phyloP scores from a whole-genome alignment of 2,888 invertebrate species.

The Luffia ferchaultella region DNA sequence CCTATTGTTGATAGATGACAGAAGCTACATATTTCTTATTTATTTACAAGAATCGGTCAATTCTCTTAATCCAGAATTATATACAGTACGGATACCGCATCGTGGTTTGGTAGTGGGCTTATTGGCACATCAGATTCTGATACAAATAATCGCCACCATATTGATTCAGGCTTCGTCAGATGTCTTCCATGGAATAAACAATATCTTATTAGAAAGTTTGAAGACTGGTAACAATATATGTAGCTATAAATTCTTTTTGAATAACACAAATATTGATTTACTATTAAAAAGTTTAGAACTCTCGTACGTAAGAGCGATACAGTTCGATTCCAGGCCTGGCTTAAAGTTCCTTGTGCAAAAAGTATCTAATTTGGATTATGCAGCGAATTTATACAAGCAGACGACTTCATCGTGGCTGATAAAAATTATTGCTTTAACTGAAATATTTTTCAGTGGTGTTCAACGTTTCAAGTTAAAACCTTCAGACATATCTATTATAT shows the following conservation, averaged over 20 bases:
- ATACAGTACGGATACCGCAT: conserved; percentile 86
- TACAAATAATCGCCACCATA: conserved; percentile 89
- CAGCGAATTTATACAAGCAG: conserved; percentile 91
- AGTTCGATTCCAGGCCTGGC: conserved; percentile 91
- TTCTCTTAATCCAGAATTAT: conserved; percentile 77
- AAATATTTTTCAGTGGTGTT: conserved; percentile 80
- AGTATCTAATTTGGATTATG: conserved; percentile 84
- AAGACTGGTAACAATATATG: conserved; percentile 50
- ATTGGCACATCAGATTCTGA: conserved; percentile 89
- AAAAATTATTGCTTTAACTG: conserved; percentile 85
- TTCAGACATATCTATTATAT: conserved; percentile 68
- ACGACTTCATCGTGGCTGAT: conserved; percentile 93
- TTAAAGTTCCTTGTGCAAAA: conserved; percentile 94
- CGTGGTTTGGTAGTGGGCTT: conserved; percentile 88
- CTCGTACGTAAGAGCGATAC: conserved; percentile 82
- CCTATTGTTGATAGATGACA: conserved; percentile 74
- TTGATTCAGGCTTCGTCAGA: conserved; percentile 78
- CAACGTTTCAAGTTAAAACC: conserved; percentile 69
- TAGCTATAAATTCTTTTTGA: conserved; percentile 57
- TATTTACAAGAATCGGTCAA: conserved; percentile 79
- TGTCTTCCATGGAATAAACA: conserved; percentile 69
- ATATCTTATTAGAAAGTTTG: conserved; percentile 63
- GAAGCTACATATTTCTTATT: conserved; percentile 88
- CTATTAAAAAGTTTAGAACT: conserved; percentile 81
- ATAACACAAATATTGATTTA: conserved; percentile 71